Evolutionary conservation across 2,888 invertebrate species (phyloP).

Genomic region (Sepioteuthis lessoniana): DNA sequence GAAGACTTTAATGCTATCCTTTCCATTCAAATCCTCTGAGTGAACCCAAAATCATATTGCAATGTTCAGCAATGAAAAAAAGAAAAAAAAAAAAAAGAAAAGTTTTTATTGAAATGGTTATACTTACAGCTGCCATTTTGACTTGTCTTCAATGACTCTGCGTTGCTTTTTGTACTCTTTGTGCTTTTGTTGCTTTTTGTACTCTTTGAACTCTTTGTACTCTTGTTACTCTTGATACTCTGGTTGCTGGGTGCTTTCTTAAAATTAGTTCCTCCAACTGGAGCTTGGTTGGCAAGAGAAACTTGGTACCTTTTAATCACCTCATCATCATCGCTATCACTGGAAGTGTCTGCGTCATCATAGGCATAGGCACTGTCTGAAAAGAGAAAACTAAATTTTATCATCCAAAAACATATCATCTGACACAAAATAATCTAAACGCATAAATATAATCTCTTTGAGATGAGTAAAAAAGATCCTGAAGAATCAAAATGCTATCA

Average conservation of each 20-base stretch:
- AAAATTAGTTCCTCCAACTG: conserved; percentile 48
- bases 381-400: conserved; percentile 45
- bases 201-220: conserved; percentile 48
- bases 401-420: not conserved
- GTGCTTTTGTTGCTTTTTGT: conserved; percentile 15
- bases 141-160: not conserved
- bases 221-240: conserved; percentile 52
- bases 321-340: conserved; percentile 84
- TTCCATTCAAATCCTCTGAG: no score
- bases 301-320: conserved; percentile 79
- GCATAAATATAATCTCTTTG: no score
- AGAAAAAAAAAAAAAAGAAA: not conserved
- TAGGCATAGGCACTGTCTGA: conserved; percentile 78
- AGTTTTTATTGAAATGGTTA: not conserved
- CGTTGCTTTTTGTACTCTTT: conserved; percentile 18
- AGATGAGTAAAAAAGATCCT: no score
- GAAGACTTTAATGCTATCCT: no score
- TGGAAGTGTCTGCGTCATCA: conserved; percentile 82
- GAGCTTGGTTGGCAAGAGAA: conserved; percentile 55
- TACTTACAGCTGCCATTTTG: conserved; percentile 21
- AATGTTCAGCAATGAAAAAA: not conserved
- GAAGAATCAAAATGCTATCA: no score
- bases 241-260: conserved; percentile 50
- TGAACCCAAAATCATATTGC: no score
- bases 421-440: no score